A percentile compares a stretch with the other conserved stretches of the same genome.
These are phyloP conservation scores for Hyposmocoma kahamanoa DNA, from an alignment of 1,140 invertebrate species.

Conservation along the genomic window DNA sequence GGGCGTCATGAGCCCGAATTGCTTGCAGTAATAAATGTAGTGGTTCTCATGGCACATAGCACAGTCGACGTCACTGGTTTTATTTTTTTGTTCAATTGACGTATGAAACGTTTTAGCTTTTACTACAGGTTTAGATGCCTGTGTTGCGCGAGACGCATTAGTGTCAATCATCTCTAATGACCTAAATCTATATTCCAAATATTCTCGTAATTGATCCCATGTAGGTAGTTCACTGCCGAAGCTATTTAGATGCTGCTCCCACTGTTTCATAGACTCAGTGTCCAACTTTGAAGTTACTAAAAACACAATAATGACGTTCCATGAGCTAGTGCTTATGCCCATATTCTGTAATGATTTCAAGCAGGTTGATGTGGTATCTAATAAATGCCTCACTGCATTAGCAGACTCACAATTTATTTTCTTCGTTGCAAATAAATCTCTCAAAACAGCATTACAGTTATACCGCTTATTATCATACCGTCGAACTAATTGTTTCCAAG, in stretches of 20 bases:
- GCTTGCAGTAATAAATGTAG: constrained; percentile 25
- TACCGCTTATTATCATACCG: constrained; percentile 3
- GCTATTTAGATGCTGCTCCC: constrained; percentile 14
- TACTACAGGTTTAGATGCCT: not conserved
- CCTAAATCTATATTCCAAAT: constrained; percentile 13
- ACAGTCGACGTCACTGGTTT: constrained; percentile 2
- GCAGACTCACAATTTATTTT: not conserved
- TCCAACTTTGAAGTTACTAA: constrained; percentile 17
- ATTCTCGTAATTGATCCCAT: constrained; percentile 7
- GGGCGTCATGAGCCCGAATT: constrained; percentile 12
- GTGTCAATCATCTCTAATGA: constrained; percentile 8
- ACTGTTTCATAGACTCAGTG: constrained; percentile 16
- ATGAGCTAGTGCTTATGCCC: constrained; percentile 12
- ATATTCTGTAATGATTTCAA: constrained; percentile 15
- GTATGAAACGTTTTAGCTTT: not conserved
- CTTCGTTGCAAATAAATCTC: constrained; percentile 1
- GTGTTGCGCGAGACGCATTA: not conserved
- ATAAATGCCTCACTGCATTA: constrained; percentile 12
- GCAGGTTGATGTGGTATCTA: constrained; percentile 21
- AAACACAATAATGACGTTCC: constrained; percentile 17
- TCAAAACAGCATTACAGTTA: constrained; percentile 5
- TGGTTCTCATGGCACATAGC: constrained; percentile 16
- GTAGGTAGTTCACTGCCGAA: constrained; percentile 7
- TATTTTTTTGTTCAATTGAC: not conserved
- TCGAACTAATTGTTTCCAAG: constrained; percentile 1